Evolutionary conservation across 2,888 invertebrate species (phyloP).

Genomic region (Epinotia bilunana): DNA sequence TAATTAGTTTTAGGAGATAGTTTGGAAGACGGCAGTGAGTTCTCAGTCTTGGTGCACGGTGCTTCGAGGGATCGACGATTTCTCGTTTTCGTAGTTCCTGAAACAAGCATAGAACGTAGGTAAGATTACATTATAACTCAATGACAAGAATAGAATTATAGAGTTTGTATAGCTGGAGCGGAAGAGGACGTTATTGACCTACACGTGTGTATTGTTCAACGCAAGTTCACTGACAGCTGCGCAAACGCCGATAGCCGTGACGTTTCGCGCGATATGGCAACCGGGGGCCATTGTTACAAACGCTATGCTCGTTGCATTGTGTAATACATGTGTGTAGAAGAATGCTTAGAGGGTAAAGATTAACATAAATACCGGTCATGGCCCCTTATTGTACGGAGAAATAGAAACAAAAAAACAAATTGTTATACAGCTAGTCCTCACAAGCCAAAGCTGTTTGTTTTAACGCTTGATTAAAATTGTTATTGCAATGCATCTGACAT

Average conservation of each 20-base stretch:
- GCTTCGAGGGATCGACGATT: slow-evolving; percentile 73
- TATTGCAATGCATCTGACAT: slow-evolving; percentile 17
- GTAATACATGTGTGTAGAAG: slow-evolving; percentile 47
- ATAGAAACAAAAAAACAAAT: slow-evolving; percentile 5
- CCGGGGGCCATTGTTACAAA: slow-evolving; percentile 65
- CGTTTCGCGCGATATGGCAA: slow-evolving; percentile 66
- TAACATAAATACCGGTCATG: slow-evolving; percentile 32
- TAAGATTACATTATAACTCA: background rate
- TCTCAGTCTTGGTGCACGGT: slow-evolving; percentile 77
- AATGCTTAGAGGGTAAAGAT: slow-evolving; percentile 38
- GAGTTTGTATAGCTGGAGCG: slow-evolving; percentile 47
- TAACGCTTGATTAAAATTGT: slow-evolving; percentile 15
- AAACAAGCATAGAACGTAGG: slow-evolving; percentile 62
- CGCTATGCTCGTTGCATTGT: slow-evolving; percentile 56
- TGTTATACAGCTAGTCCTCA: background rate
- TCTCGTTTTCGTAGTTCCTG: slow-evolving; percentile 75
- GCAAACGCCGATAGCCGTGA: slow-evolving; percentile 65
- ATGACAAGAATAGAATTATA: background rate
- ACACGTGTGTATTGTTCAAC: slow-evolving; percentile 70
- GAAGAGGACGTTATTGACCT: slow-evolving; percentile 72
- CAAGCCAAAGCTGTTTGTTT: slow-evolving; percentile 16
- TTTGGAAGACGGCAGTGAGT: slow-evolving; percentile 79
- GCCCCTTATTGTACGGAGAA: slow-evolving; percentile 5
- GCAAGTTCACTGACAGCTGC: slow-evolving; percentile 73
- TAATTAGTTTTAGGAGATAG: slow-evolving; percentile 74